Percentiles rank a stretch among this genome's conserved stretches.
These are phyloP conservation scores for Ephydatia muelleri DNA, from an alignment of 37 sponge, comb jelly and placozoan species.

Conservation along the genomic window DNA sequence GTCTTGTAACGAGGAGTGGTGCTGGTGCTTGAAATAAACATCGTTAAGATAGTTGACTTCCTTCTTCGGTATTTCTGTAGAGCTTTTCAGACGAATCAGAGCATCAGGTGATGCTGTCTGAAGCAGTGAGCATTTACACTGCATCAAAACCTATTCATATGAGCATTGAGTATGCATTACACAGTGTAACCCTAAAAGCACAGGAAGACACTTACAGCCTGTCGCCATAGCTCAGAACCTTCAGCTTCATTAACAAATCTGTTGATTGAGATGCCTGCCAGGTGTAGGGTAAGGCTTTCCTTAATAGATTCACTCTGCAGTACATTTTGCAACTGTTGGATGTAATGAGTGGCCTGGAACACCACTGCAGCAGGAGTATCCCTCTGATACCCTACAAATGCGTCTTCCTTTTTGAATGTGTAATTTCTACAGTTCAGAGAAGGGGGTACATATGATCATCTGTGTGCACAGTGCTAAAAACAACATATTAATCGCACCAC, in stretches of 20 bases:
- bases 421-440: no score
- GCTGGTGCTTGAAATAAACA: background rate
- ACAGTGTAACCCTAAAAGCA: no score
- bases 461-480: no score
- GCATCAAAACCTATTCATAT: background rate
- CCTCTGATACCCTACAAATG: constrained; percentile 88
- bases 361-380: constrained; percentile 89
- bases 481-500: no score
- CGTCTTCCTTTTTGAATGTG: constrained; percentile 57
- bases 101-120: constrained; percentile 48
- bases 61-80: no score
- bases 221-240: constrained; percentile 7
- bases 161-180: no score
- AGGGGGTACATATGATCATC: no score
- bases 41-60: background rate
- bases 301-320: no score
- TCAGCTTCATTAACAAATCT: constrained; percentile 13
- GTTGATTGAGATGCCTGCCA: no score
- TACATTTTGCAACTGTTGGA: no score
- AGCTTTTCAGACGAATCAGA: constrained; percentile 25
- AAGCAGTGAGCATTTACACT: constrained; percentile 4
- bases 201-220: background rate
- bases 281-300: no score
- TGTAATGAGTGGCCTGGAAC: constrained; percentile 74
- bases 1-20: no score